Evolutionary conservation across 1,140 invertebrate species (phyloP).

Genomic region (Pachyrhynchus sulphureomaculatus): DNA sequence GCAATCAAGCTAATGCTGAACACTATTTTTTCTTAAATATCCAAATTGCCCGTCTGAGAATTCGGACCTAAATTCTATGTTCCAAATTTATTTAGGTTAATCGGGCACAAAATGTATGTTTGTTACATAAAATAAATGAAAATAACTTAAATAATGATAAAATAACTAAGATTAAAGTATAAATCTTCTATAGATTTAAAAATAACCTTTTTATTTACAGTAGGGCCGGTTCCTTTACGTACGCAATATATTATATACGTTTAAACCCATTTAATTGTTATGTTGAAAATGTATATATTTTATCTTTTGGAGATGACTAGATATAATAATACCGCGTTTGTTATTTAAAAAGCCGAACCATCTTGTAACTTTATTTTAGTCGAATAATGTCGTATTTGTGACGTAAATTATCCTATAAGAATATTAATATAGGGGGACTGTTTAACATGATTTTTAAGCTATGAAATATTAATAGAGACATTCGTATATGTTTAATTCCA

Average conservation of each 20-base stretch:
- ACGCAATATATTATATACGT: conserved; percentile 8
- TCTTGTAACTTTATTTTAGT: conserved; percentile 16
- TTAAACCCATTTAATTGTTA: conserved; percentile 18
- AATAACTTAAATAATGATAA: too few relatives aligned
- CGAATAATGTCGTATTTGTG: conserved; percentile 18
- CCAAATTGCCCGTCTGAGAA: conserved; percentile 10
- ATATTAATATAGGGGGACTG: neutral
- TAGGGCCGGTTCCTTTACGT: neutral
- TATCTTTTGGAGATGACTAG: conserved; percentile 21
- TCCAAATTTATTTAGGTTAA: conserved; percentile 23
- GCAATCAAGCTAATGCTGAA: conserved; percentile 19
- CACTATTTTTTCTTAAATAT: conserved; percentile 10
- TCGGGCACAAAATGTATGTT: conserved; percentile 1
- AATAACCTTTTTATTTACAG: too few relatives aligned
- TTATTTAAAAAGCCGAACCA: conserved; percentile 17
- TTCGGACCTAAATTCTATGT: conserved; percentile 26
- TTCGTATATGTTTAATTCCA: too few relatives aligned
- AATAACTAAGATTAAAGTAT: too few relatives aligned
- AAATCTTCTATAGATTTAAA: too few relatives aligned
- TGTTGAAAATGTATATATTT: conserved; percentile 23
- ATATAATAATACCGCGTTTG: conserved; percentile 23
- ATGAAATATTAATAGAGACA: too few relatives aligned
- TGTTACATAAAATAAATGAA: too few relatives aligned
- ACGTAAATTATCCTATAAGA: neutral
- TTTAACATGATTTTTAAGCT: too few relatives aligned